Percentiles rank a stretch among this genome's conserved stretches.
These are phyloP conservation scores for Invenusta paracnida DNA, from an alignment of 2,888 invertebrate species.

Conservation along the genomic window DNA sequence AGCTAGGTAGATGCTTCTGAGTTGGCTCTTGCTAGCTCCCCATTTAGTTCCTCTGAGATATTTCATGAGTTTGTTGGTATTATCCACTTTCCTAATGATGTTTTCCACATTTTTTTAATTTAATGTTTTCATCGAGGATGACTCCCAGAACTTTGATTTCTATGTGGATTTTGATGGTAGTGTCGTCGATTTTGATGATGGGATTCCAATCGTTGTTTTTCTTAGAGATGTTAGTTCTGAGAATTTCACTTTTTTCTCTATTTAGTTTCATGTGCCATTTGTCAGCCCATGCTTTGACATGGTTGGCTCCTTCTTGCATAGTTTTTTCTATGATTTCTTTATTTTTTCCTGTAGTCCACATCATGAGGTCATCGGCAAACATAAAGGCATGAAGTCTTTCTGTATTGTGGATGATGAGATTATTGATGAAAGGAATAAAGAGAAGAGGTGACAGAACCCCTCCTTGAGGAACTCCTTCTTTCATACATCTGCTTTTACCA, in stretches of 20 bases:
- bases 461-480: background rate
- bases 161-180: background rate
- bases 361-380: background rate
- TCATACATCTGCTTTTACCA: background rate
- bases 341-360: background rate
- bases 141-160: background rate
- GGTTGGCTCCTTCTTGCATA: background rate
- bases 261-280: background rate
- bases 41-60: background rate
- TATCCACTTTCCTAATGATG: background rate
- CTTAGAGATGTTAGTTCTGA: background rate
- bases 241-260: background rate
- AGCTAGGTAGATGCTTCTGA: background rate
- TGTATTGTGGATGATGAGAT: background rate
- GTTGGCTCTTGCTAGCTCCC: background rate
- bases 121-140: too few species aligned
- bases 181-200: background rate
- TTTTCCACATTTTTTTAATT: background rate
- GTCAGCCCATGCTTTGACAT: background rate
- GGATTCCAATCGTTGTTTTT: background rate
- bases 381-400: background rate
- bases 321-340: background rate
- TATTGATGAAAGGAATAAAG: background rate
- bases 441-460: background rate
- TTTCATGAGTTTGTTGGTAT: background rate